These are phyloP conservation scores for Ephialtes manifestator DNA, from an alignment of 2,888 invertebrate genomes.

Conservation along the genomic window DNA sequence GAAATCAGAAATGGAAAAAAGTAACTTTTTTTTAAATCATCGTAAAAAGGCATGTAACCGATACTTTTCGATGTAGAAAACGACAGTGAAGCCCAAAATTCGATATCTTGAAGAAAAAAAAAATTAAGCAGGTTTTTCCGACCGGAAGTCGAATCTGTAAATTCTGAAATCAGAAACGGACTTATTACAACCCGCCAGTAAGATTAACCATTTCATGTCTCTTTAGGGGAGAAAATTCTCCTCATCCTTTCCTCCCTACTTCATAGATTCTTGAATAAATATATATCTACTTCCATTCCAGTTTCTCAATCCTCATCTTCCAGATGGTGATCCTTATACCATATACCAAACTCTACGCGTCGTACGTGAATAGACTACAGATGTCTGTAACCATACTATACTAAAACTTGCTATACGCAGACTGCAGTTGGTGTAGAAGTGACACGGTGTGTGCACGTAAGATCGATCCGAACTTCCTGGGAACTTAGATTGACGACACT, in stretches of 20 bases:
- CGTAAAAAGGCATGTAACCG: too few species aligned
- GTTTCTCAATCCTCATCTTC: neutral
- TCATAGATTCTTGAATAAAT: neutral
- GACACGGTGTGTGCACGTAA: neutral
- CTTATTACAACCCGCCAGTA: too few species aligned
- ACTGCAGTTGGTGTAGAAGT: constrained; percentile 3
- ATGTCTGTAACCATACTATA: neutral
- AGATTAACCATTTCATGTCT: neutral
- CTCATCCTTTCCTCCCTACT: neutral
- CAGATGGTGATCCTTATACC: neutral
- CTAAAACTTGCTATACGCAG: neutral
- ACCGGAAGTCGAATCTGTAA: too few species aligned
- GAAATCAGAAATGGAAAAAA: too few species aligned
- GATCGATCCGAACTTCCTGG: constrained; percentile 39
- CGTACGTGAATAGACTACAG: constrained; percentile 9
- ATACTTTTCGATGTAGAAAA: too few species aligned
- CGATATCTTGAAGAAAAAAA: too few species aligned
- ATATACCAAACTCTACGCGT: neutral
- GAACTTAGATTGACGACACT: constrained; percentile 46
- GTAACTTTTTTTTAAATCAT: too few species aligned
- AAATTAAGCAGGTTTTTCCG: too few species aligned
- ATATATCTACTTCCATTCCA: neutral
- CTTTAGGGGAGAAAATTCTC: neutral
- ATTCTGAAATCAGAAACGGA: too few species aligned
- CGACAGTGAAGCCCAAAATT: too few species aligned